A percentile compares a stretch with the other conserved stretches of the same genome.
Evolutionary conservation across 1,140 invertebrate genomes (phyloP).

Genomic region (Condylostylus longicornis): DNA sequence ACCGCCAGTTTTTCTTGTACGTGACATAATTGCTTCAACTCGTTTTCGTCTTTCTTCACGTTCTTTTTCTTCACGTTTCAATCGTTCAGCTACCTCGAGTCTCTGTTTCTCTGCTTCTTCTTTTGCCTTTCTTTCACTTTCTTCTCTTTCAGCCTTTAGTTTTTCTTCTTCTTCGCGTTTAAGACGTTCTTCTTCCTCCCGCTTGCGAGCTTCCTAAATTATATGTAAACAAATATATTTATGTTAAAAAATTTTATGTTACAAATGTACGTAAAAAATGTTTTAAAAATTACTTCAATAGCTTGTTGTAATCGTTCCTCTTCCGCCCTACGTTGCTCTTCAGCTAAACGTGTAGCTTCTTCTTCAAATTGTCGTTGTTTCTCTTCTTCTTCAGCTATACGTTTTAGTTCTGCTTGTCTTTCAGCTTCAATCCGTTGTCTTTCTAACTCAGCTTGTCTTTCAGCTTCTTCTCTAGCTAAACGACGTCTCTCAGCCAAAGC

Average conservation of each 20-base stretch:
- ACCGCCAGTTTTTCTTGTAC: slow-evolving; percentile 52
- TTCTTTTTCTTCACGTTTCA: slow-evolving; percentile 67
- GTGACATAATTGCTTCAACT: slow-evolving; percentile 69
- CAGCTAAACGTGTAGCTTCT: slow-evolving; percentile 51
- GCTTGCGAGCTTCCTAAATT: slow-evolving; percentile 39
- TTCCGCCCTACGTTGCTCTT: slow-evolving; percentile 54
- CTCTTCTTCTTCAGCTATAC: slow-evolving; percentile 73
- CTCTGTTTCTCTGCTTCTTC: slow-evolving; percentile 66
- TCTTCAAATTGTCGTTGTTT: slow-evolving; percentile 60
- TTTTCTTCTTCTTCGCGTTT: slow-evolving; percentile 48
- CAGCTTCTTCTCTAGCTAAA: slow-evolving; percentile 69
- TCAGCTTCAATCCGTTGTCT: slow-evolving; percentile 56
- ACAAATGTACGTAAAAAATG: slow-evolving; percentile 1
- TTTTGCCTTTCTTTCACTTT: slow-evolving; percentile 54
- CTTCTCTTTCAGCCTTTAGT: slow-evolving; percentile 57
- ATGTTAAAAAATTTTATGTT: background rate
- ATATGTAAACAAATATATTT: background rate
- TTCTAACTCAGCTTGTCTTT: slow-evolving; percentile 69
- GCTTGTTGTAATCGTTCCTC: slow-evolving; percentile 57
- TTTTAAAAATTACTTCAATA: slow-evolving; percentile 39
- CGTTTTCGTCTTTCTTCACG: slow-evolving; percentile 57
- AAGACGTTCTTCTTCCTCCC: slow-evolving; percentile 49
- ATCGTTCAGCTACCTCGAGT: slow-evolving; percentile 54
- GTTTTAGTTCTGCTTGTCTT: slow-evolving; percentile 54
- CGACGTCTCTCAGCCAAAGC: slow-evolving; percentile 70